Conservation (phyloP, 1,140 invertebrate species). For the Philaenus spumarius region DNA sequence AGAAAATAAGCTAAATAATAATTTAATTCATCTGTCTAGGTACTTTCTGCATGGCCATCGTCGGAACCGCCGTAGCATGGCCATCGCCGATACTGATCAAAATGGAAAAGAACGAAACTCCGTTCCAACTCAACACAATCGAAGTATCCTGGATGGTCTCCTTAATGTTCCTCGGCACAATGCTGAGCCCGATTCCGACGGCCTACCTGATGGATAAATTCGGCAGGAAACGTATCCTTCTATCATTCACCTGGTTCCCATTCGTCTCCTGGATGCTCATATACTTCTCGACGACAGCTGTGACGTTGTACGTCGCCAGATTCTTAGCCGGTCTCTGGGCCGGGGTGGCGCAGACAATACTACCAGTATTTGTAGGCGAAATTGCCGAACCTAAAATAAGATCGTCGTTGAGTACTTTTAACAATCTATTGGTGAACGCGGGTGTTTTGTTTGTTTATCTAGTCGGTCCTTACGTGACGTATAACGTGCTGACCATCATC, state of each 20-base stretch:
- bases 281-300: neutral
- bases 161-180: conserved; percentile 21
- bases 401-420: conserved; percentile 55
- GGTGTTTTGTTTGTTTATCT: conserved; percentile 71
- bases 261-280: conserved; percentile 47
- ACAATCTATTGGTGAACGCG: conserved; percentile 58
- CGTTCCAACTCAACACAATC: neutral
- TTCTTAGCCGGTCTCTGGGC: conserved; percentile 39
- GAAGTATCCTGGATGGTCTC: conserved; percentile 27
- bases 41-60: neutral
- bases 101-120: conserved; percentile 35
- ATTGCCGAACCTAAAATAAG: conserved; percentile 53
- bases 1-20: too few species aligned
- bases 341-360: conserved; percentile 45
- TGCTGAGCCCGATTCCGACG: conserved; percentile 20
- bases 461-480: conserved; percentile 64
- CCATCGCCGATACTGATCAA: conserved; percentile 59
- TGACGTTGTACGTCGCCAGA: conserved; percentile 14
- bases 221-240: conserved; percentile 62
- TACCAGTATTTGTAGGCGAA: conserved; percentile 55
- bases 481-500: conserved; percentile 55
- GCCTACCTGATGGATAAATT: conserved; percentile 59
- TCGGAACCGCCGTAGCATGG: conserved; percentile 51
- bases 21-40: neutral
- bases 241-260: conserved; percentile 52